Evolutionary conservation across 2,797 vertebrate species (phyloP).

Genomic region (Sebastes kiyomatsui): DNA sequence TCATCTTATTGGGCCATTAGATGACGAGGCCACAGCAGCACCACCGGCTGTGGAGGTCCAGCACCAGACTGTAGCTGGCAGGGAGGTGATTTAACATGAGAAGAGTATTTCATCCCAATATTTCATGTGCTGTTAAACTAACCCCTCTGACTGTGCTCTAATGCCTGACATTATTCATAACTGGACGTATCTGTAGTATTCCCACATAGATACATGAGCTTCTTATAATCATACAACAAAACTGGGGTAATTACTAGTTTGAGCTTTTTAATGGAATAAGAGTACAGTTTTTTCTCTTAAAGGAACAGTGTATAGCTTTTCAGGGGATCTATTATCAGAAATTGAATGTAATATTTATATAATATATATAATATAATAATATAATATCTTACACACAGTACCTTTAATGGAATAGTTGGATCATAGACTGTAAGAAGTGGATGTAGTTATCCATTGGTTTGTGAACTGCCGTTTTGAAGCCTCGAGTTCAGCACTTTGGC

Average conservation of each 20-base stretch:
- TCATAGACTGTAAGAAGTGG: no score
- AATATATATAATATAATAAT: no score
- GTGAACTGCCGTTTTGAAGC: no score
- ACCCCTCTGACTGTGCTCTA: background rate
- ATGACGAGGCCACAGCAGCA: slow-evolving; percentile 16
- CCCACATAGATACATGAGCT: background rate
- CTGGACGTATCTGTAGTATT: background rate
- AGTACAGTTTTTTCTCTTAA: background rate
- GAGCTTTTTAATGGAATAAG: background rate
- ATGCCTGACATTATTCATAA: background rate
- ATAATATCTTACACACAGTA: background rate
- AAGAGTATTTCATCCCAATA: slow-evolving; percentile 8
- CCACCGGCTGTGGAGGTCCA: slow-evolving; percentile 12
- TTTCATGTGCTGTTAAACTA: slow-evolving; percentile 8
- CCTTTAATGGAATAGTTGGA: background rate
- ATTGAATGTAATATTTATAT: background rate
- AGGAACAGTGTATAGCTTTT: background rate
- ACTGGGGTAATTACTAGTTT: background rate
- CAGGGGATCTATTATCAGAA: background rate
- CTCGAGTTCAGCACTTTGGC: no score
- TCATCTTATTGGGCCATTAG: slow-evolving; percentile 42
- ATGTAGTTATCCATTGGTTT: no score
- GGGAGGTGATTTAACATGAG: slow-evolving; percentile 5
- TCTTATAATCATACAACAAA: background rate
- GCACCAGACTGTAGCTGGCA: background rate